Conservation (phyloP, 2,113 vertebrate genomes). For the Nannospalax galili region DNA sequence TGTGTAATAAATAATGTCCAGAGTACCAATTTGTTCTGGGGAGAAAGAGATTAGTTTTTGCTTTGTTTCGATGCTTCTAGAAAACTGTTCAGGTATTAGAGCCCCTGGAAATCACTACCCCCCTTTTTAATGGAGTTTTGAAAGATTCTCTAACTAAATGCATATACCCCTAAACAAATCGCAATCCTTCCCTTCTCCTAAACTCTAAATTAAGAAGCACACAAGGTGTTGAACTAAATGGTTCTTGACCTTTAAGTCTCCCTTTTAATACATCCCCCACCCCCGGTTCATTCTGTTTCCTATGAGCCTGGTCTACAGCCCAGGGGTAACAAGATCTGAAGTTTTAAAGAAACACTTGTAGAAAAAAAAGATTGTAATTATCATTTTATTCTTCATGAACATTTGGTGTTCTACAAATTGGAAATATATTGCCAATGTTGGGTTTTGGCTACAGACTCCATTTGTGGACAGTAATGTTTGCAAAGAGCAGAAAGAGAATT, state of each 20-base stretch:
- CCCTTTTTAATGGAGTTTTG: not conserved
- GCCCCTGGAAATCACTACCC: not conserved
- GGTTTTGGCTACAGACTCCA: conserved; percentile 38
- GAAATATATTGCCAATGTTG: not conserved
- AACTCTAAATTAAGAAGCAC: not conserved
- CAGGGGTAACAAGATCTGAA: not conserved
- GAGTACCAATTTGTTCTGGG: not conserved
- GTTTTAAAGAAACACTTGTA: conserved; percentile 11
- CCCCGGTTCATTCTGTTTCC: conserved; percentile 4
- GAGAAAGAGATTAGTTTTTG: not conserved
- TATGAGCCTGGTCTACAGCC: not conserved
- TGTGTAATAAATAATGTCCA: too few species aligned
- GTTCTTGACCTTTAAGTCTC: not conserved
- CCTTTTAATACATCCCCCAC: not conserved
- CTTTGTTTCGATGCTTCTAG: not conserved
- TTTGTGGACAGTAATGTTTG: not conserved
- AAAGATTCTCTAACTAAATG: conserved; percentile 24
- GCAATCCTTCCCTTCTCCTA: not conserved
- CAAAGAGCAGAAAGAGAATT: not conserved
- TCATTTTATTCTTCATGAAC: not conserved
- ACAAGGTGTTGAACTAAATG: not conserved
- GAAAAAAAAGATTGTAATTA: not conserved
- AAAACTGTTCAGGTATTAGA: not conserved
- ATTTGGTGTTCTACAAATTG: not conserved
- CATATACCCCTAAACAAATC: not conserved